These are phyloP conservation scores for Bradynema listronoti DNA, from an alignment of 1,140 invertebrate genomes.

Conservation along the genomic window DNA sequence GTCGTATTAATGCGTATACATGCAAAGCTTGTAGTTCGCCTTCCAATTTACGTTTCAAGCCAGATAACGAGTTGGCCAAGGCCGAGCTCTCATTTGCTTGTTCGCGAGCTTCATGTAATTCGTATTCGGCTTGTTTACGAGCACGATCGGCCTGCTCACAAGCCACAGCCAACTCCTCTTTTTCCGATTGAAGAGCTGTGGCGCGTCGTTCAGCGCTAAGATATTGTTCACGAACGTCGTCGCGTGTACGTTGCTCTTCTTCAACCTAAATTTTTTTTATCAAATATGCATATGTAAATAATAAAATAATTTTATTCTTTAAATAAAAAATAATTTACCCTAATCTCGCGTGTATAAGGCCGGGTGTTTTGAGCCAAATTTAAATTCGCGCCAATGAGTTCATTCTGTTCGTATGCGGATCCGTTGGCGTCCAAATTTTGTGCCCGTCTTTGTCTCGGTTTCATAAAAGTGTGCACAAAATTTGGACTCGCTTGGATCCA, in stretches of 20 bases:
- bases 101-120: conserved; percentile 90
- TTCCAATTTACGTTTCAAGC: conserved; percentile 96
- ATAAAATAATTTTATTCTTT: not conserved
- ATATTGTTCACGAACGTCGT: conserved; percentile 54
- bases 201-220: conserved; percentile 59
- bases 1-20: no score
- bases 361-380: no score
- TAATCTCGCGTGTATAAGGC: no score
- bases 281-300: no score
- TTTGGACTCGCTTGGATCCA: no score
- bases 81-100: conserved; percentile 87
- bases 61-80: conserved; percentile 80
- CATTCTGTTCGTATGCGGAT: no score
- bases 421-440: no score
- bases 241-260: conserved; percentile 54
- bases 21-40: conserved; percentile 91
- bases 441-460: no score
- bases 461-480: no score
- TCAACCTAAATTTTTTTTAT: no score
- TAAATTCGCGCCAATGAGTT: no score
- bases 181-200: conserved; percentile 64
- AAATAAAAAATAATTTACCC: no score
- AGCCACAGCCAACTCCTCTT: conserved; percentile 52
- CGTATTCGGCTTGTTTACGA: conserved; percentile 89
- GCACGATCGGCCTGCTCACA: conserved; percentile 65